Base-by-base conservation (phyloP, 2,113 vertebrate species). In the Baryphthengus martii region DNA sequence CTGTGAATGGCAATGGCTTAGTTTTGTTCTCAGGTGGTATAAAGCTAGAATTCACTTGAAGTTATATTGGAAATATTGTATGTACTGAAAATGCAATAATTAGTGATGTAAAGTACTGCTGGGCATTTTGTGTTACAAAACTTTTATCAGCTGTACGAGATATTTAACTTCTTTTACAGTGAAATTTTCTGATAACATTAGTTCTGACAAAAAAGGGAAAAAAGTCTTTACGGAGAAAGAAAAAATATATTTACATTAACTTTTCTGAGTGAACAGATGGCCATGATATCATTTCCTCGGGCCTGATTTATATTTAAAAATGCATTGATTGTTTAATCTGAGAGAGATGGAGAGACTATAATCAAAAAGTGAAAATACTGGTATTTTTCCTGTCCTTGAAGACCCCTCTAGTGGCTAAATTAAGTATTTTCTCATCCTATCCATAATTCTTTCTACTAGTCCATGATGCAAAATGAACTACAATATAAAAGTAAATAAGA, bases 371-470 rank as follows among this genome's bases (percentile, higher is more conserved):
- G 17, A 50, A 52, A 63, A 33, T 6, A 63, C 1, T 8, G 4
- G 2, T 5, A 25, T 55, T 63, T 85, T 88, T 40, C 5, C 1
- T 37, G 68, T 18, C 55, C 42, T 85, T 61, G 28, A 90, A 93
- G 78, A 47, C 58, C 90, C 94, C 93, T 96, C 96, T 97, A 92
- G 95, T 94, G 96, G 88, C 52, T 67, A n/a, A 67, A 82, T 10
- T 18, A 47, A 37, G 44, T 47, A 80, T 15, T 59, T 28, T 52
- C 20, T 26, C 42, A 5, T 3, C 0, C 20, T 42, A 20, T 37
- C 75, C n/a, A 17, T 14, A 15, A 13, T 44, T 63, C 12, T 10
- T 8, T 39, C 2, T 7, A 8, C 11, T 35, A 17, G 0, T 17
- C 80, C n/a, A 44, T 7, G 14, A 2, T 39, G 7, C 4, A 79